Base-by-base conservation (phyloP, 2,888 invertebrate species). In the Lordiphosa fenestrarum region DNA sequence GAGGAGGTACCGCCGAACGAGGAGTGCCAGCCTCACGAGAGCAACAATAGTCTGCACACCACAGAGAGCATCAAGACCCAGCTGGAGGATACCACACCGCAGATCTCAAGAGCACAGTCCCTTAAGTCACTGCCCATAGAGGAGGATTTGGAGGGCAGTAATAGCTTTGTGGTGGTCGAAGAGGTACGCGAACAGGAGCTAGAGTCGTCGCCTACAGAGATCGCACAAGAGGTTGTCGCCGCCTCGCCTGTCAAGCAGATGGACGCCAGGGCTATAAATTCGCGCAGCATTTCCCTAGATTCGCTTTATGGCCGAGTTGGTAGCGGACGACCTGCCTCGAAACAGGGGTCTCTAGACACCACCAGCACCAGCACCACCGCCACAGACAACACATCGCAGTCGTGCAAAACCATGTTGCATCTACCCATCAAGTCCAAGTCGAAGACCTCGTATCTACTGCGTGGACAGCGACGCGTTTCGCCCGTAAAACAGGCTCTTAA, bases 91-190 rank as follows among this genome's bases (percentile, higher is more conserved):
- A 47, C 51, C 1, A 84, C 86, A 0, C 78, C 86, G 6, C 70
- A 85, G 38, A 44, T 84, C 4, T 88, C 88, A 5, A 75, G 87
- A 4, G 70, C 80, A 0, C 80, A 86, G 81, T 91, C 90, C 7
- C 73, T 89, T 85, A 92, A 88, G 88, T 91, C 85, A 74, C 89
- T 86, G 88, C 89, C 83, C 80, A 90, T 85, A 77, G 90, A 80
- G 82, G 90, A 88, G 71, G 84, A 85, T 58, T 77, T 87, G 7
- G 88, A 89, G 51, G 86, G 87, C 41, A 75, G 65, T 46, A 81
- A 78, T 37, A 86, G 81, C 50, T 84, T 85, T 44, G 66, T 84
- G 33, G 74, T 76, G 3, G 73, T 73, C 47, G 78, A 75, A 51
- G 74, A 74, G 30, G 42, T 58, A 47, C 15, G 15, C 10, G 69